Conservation (phyloP, 2,888 invertebrate genomes). For the Zaprionus lineosus region DNA sequence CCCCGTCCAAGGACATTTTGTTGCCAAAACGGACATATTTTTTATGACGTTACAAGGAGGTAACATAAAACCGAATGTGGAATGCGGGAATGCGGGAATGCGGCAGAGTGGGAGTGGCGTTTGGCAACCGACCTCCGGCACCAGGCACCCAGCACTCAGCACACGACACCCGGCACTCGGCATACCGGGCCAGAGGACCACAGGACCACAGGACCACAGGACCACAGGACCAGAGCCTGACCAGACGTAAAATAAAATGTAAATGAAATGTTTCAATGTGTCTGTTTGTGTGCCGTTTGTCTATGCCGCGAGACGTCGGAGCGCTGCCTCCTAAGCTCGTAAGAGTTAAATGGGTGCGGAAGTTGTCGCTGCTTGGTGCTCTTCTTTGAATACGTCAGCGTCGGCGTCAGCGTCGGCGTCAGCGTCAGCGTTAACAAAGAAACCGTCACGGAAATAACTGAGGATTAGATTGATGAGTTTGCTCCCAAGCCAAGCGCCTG, state of each 20-base stretch:
- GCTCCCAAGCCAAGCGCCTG: conserved; percentile 56
- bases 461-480: conserved; percentile 75
- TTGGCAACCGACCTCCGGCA: no score
- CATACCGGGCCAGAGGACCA: no score
- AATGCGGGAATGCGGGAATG: no score
- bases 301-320: neutral
- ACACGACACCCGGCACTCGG: no score
- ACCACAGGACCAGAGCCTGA: no score
- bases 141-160: no score
- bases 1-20: conserved; percentile 17
- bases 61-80: conserved; percentile 56
- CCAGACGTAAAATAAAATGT: conserved; percentile 64
- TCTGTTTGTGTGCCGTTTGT: conserved; percentile 20
- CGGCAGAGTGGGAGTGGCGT: no score
- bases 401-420: conserved; percentile 51
- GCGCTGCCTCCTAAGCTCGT: conserved; percentile 31
- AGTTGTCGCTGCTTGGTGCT: conserved; percentile 33
- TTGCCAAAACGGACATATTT: conserved; percentile 40
- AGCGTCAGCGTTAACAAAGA: conserved; percentile 61
- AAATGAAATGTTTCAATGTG: conserved; percentile 67
- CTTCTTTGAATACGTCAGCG: no score
- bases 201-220: no score
- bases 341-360: conserved; percentile 61
- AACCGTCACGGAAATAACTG: conserved; percentile 74
- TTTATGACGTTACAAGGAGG: conserved; percentile 62